Conservation (phyloP, 2,113 vertebrate species). For the Nibea coibor region DNA sequence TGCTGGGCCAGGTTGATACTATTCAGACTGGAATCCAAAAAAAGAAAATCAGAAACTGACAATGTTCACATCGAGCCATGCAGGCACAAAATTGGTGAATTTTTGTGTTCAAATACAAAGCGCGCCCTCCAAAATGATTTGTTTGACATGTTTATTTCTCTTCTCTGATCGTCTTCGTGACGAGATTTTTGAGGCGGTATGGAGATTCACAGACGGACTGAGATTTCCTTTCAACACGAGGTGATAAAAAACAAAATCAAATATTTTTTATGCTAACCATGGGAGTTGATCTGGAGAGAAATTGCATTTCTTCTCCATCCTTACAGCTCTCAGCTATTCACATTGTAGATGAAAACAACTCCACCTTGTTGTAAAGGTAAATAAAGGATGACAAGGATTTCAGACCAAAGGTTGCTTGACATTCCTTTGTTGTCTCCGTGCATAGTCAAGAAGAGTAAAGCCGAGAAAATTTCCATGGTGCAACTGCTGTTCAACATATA, state of each 20-base stretch:
- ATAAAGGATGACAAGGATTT: constrained; percentile 35
- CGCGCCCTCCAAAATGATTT: neutral
- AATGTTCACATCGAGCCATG: constrained; percentile 36
- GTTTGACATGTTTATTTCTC: constrained; percentile 27
- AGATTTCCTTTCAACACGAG: neutral
- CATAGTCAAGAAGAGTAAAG: constrained; percentile 20
- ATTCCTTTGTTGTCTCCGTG: constrained; percentile 23
- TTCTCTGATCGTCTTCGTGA: constrained; percentile 20
- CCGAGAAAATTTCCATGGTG: neutral
- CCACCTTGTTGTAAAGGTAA: constrained; percentile 9
- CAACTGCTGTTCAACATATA: constrained; percentile 2
- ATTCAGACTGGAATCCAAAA: constrained; percentile 45
- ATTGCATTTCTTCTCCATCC: constrained; percentile 15
- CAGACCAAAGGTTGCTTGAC: constrained; percentile 27
- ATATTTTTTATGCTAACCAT: constrained; percentile 11
- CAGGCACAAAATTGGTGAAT: constrained; percentile 24
- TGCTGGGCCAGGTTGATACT: constrained; percentile 56
- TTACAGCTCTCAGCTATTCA: neutral
- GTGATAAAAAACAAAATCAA: neutral
- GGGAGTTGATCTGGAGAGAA: constrained; percentile 19
- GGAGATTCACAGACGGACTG: neutral
- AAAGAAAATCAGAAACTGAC: constrained; percentile 39
- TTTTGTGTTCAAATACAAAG: constrained; percentile 34
- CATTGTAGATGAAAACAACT: constrained; percentile 4
- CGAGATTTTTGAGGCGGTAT: constrained; percentile 2